Evolutionary conservation across 2,797 vertebrate species (phyloP).

Genomic region (Poecile montanus): DNA sequence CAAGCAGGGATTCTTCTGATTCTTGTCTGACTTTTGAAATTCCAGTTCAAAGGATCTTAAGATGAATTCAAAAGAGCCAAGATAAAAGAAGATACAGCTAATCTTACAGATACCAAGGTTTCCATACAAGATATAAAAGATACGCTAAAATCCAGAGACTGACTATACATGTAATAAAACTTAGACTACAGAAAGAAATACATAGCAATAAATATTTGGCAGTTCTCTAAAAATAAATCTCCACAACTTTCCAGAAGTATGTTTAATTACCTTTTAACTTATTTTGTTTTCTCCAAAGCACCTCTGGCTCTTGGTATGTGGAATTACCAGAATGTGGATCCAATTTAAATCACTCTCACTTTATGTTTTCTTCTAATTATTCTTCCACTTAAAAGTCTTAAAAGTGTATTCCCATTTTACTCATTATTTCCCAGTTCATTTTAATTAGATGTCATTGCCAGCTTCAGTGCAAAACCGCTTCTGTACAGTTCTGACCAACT

Average conservation of each 20-base stretch:
- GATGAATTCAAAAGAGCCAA: background rate
- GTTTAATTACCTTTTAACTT: background rate
- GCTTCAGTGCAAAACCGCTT: background rate
- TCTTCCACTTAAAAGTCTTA: background rate
- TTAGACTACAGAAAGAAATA: background rate
- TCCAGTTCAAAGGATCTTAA: background rate
- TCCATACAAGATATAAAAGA: background rate
- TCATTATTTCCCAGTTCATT: background rate
- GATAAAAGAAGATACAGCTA: background rate
- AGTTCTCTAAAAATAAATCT: background rate
- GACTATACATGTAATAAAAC: background rate
- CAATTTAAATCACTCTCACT: background rate
- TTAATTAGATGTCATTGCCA: background rate
- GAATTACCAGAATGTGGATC: background rate
- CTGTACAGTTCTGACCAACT: background rate
- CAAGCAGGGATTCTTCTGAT: background rate
- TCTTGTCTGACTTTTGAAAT: background rate
- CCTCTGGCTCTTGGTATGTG: background rate
- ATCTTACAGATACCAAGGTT: background rate
- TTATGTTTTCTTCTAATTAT: background rate
- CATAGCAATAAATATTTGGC: background rate
- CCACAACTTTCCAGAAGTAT: background rate
- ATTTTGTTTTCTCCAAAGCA: background rate
- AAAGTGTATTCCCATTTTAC: background rate
- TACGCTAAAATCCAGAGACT: background rate